A percentile compares a stretch with the other conserved stretches of the same genome.
Evolutionary conservation across 2,888 invertebrate genomes (phyloP).

Genomic region (Zygaena filipendulae): DNA sequence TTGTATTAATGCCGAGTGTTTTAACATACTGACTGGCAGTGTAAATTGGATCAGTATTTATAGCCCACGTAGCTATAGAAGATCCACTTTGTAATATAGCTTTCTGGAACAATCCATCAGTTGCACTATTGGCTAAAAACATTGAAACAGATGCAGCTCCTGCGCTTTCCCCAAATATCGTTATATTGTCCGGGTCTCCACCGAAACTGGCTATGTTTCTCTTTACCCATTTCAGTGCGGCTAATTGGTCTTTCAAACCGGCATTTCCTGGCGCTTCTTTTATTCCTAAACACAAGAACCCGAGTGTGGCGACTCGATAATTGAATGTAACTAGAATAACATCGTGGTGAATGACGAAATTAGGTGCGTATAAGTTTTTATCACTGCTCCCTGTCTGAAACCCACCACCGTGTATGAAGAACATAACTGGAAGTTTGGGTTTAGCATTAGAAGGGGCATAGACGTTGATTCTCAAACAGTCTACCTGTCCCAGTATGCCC

Average conservation of each 20-base stretch:
- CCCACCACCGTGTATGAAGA: constrained; percentile 52
- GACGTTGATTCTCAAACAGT: constrained; percentile 48
- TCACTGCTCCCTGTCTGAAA: constrained; percentile 47
- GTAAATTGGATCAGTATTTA: constrained; percentile 43
- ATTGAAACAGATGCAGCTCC: constrained; percentile 42
- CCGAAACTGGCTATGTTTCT: too few relatives aligned
- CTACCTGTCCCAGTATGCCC: constrained; percentile 38
- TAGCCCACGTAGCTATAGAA: constrained; percentile 41
- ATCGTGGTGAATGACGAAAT: constrained; percentile 41
- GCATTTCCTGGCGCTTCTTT: constrained; percentile 56
- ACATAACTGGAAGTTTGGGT: constrained; percentile 45
- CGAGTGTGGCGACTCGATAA: constrained; percentile 50
- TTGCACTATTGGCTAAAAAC: constrained; percentile 34
- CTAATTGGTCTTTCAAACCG: too few relatives aligned
- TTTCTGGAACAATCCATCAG: constrained; percentile 41
- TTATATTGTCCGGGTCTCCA: too few relatives aligned
- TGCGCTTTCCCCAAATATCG: constrained; percentile 56
- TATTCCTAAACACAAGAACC: constrained; percentile 47
- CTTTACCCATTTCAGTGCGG: too few relatives aligned
- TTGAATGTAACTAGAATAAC: constrained; percentile 53
- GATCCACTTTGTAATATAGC: constrained; percentile 53
- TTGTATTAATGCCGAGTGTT: constrained; percentile 33
- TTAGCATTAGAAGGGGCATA: constrained; percentile 34
- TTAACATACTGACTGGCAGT: constrained; percentile 41
- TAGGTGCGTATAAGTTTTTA: constrained; percentile 42